Evolutionary conservation across 1,140 invertebrate genomes (phyloP).

Genomic region (Zophobas morio): DNA sequence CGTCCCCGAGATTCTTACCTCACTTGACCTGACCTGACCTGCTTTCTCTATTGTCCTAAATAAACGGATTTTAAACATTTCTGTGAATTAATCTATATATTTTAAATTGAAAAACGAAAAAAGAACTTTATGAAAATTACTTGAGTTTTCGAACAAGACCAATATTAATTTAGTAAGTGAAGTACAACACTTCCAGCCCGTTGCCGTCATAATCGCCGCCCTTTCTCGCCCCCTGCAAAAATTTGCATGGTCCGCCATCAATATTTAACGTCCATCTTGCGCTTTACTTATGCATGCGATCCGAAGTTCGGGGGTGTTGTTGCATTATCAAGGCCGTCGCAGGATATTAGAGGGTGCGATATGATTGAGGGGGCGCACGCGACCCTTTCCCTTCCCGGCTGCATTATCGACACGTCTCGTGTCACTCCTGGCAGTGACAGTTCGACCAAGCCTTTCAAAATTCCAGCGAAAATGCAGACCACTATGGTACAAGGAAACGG

Average conservation of each 20-base stretch:
- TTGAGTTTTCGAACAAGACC: no score
- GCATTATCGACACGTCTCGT: constrained; percentile 30
- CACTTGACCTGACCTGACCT: no score
- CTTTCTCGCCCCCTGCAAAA: neutral
- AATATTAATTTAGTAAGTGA: no score
- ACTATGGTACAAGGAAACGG: constrained; percentile 16
- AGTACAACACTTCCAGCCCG: no score
- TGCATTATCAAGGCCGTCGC: constrained; percentile 66
- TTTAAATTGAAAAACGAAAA: no score
- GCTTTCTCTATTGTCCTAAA: no score
- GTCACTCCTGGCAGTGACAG: neutral
- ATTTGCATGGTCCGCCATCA: constrained; percentile 27
- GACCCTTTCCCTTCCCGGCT: constrained; percentile 53
- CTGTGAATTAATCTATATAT: no score
- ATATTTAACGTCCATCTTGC: constrained; percentile 33
- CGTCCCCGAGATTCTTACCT: no score
- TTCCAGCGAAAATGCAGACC: constrained; percentile 10
- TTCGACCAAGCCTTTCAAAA: neutral
- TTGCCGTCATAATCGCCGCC: no score
- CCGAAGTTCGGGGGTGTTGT: constrained; percentile 60
- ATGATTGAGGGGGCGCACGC: constrained; percentile 65
- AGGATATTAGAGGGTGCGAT: constrained; percentile 68
- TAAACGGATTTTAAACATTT: no score
- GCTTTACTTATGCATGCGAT: constrained; percentile 60
- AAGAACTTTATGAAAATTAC: no score